A percentile compares a stretch with the other conserved stretches of the same genome.
phyloP scores from a whole-genome alignment of 2,888 invertebrate species.

The Drosophila macrothrix region DNA sequence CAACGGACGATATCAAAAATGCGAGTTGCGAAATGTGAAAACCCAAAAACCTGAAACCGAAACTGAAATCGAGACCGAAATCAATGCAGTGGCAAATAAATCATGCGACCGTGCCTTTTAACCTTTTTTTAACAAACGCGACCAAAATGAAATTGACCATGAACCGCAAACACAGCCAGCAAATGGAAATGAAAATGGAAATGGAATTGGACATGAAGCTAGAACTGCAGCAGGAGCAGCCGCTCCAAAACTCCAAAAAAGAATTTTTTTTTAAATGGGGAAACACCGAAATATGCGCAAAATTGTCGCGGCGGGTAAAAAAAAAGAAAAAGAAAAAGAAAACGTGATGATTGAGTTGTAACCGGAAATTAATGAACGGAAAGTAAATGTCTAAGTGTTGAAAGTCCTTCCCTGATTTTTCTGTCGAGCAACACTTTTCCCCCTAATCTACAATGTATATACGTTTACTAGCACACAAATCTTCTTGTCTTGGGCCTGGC shows the following conservation, averaged over 20 bases:
- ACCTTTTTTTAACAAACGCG: constrained; percentile 63
- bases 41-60: constrained; percentile 12
- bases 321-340: constrained; percentile 16
- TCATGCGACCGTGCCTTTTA: constrained; percentile 58
- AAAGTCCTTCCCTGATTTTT: constrained; percentile 28
- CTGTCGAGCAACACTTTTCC: constrained; percentile 34
- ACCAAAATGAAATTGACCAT: constrained; percentile 65
- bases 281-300: constrained; percentile 52
- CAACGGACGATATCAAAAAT: neutral
- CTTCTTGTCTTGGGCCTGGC: constrained; percentile 19
- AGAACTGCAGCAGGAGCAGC: constrained; percentile 29
- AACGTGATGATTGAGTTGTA: constrained; percentile 71
- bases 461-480: constrained; percentile 55
- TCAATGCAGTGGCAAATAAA: constrained; percentile 75
- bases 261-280: neutral
- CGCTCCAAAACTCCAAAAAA: constrained; percentile 30
- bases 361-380: constrained; percentile 81
- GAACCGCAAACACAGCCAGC: constrained; percentile 54
- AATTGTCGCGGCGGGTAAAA: constrained; percentile 45
- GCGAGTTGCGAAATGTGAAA: neutral
- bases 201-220: constrained; percentile 38
- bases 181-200: constrained; percentile 44
- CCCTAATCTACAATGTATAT: constrained; percentile 25
- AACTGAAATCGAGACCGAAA: constrained; percentile 54
- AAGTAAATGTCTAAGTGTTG: constrained; percentile 66